Base-by-base conservation (phyloP, 2,888 invertebrate genomes). In the Trileptium ribeirensis region DNA sequence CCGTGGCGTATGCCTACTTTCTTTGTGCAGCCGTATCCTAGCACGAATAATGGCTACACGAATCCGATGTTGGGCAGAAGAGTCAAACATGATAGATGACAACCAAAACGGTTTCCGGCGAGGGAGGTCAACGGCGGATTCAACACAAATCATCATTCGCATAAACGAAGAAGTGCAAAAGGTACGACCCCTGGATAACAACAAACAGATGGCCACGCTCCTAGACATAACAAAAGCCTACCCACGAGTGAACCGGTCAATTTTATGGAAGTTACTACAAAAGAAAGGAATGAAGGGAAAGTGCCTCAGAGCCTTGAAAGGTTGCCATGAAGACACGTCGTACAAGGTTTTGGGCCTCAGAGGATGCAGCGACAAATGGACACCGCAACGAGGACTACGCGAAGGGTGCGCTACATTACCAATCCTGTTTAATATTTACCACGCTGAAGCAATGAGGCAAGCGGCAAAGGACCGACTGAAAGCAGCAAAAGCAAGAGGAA, bases 291-390 rank as follows among this genome's bases (percentile, higher is more conserved):
- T n/a, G 64, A n/a, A 64, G n/a, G 19, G 19, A 64, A n/a, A 64
- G 19, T 64, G 64, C 64, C n/a, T 64, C 19, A 19, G 64, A 64
- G n/a, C n/a, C 19, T 31, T 80, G 38, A 24, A 80, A 33, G 33
- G 80, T 29, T 81, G 3, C 19, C 31, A 80, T 38, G n/a, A 80
- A 81, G 8, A 81, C n/a, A 36, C 80, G 78, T 8, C 79, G 19
- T 74, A 74, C 74, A 31, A 64, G 19, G 34, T 19, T n/a, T 8
- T 88, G 91, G 90, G 86, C n/a, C 19, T 19, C 19, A n/a, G n/a
- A n/a, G n/a, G n/a, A n/a, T n/a, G n/a, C n/a, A n/a, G n/a, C n/a
- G n/a, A n/a, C n/a, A n/a, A n/a, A n/a, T n/a, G n/a, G n/a, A n/a
- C n/a, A n/a, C n/a, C n/a, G n/a, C n/a, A n/a, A n/a, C n/a, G n/a